phyloP scores from a whole-genome alignment of 2,888 invertebrate species.

The Ochropleura plecta region DNA sequence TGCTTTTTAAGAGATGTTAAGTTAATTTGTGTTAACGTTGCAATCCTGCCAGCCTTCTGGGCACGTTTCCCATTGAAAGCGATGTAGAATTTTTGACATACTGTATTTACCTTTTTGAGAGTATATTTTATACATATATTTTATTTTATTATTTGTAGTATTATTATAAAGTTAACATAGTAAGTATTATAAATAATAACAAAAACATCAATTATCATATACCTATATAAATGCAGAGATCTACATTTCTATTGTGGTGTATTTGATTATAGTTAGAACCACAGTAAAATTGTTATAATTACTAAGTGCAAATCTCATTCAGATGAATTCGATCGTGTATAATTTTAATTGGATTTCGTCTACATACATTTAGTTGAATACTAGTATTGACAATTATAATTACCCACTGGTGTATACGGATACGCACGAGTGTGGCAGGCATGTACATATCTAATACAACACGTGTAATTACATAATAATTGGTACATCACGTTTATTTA shows the following conservation, averaged over 20 bases:
- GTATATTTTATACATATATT: too few species aligned
- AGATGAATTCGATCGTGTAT: slow-evolving; percentile 11
- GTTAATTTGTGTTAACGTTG: too few species aligned
- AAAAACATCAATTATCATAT: too few species aligned
- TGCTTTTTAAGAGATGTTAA: too few species aligned
- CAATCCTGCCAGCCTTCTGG: too few species aligned
- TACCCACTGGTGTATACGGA: background rate
- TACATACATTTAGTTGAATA: background rate
- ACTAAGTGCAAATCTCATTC: slow-evolving; percentile 28
- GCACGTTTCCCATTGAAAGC: too few species aligned
- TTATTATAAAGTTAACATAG: too few species aligned
- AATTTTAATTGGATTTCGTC: slow-evolving; percentile 45
- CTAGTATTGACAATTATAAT: slow-evolving; percentile 12
- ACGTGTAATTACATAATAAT: background rate
- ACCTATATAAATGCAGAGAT: too few species aligned
- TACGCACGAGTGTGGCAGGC: background rate
- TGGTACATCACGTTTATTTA: background rate
- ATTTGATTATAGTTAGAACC: background rate
- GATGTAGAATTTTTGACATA: too few species aligned
- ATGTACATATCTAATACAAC: background rate
- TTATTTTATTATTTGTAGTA: too few species aligned
- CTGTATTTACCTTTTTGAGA: too few species aligned
- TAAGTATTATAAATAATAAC: too few species aligned
- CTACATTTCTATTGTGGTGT: background rate
- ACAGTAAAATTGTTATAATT: slow-evolving; percentile 11